Evolutionary conservation across 2,113 vertebrate genomes (phyloP).

Genomic region (Apodemus speciosus): DNA sequence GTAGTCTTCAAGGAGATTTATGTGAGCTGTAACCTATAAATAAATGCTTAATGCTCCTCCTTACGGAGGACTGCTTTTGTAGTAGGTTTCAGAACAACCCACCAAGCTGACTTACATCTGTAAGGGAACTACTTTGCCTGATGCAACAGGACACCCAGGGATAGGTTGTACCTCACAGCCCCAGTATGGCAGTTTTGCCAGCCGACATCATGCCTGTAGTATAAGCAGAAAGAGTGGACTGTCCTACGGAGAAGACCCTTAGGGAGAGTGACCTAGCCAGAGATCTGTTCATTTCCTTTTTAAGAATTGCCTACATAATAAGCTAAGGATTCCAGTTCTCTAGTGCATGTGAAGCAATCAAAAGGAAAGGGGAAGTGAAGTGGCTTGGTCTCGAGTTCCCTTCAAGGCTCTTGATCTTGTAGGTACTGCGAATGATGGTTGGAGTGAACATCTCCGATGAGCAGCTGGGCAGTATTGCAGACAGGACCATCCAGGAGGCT

Average conservation of each 20-base stretch:
- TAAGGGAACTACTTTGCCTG: background rate
- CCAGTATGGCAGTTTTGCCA: background rate
- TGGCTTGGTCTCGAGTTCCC: background rate
- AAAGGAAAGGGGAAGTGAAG: background rate
- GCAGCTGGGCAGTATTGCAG: conserved; percentile 98
- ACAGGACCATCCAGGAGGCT: conserved; percentile 97
- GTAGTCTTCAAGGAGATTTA: conserved; percentile 5
- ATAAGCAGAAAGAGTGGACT: background rate
- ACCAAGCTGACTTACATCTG: background rate
- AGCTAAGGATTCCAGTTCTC: background rate
- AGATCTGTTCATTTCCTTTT: background rate
- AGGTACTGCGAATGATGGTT: conserved; percentile 99
- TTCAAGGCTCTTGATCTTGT: conserved; percentile 35
- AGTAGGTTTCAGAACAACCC: conserved; percentile 22
- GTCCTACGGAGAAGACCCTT: background rate
- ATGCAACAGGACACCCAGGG: background rate
- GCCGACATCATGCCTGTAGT: background rate
- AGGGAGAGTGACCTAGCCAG: background rate
- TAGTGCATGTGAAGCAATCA: background rate
- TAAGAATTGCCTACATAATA: conserved; percentile 1
- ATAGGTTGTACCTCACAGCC: background rate
- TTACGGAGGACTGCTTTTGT: background rate
- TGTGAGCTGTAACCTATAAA: background rate
- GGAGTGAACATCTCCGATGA: conserved; percentile 99
- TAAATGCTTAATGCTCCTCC: background rate